Conservation (phyloP, 2,113 vertebrate genomes). For the Blennius ocellaris region DNA sequence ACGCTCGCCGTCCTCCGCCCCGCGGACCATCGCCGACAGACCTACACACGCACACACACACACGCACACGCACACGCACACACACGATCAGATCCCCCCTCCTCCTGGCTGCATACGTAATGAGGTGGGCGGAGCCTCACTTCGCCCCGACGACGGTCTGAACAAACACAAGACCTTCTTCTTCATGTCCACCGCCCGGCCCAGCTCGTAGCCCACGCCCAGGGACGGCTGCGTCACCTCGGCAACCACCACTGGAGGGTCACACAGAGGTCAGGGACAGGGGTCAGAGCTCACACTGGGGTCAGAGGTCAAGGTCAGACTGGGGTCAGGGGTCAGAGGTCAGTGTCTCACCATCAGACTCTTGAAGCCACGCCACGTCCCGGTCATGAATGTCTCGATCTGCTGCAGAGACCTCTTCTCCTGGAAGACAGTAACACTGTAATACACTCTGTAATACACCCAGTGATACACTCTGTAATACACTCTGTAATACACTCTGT, state of each 20-base stretch:
- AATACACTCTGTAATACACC: not conserved
- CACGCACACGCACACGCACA: not conserved
- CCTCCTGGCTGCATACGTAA: too few species aligned
- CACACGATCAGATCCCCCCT: not conserved
- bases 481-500: not conserved
- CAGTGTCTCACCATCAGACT: conserved; percentile 53
- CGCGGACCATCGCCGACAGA: conserved; percentile 75
- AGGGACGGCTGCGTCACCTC: conserved; percentile 75
- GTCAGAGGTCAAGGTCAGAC: not conserved
- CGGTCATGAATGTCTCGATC: conserved; percentile 60
- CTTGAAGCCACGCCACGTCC: conserved; percentile 61
- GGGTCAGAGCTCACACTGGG: not conserved
- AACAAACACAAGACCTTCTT: conserved; percentile 70
- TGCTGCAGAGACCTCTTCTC: conserved; percentile 18
- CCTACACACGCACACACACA: conserved; percentile 28
- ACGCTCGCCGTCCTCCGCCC: conserved; percentile 25
- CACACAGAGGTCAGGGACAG: conserved; percentile 22
- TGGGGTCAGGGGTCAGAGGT: too few species aligned
- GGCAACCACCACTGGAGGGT: conserved; percentile 54
- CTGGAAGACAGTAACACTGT: conserved; percentile 56
- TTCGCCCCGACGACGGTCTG: conserved; percentile 54
- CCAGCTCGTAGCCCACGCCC: conserved; percentile 73
- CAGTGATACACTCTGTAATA: too few species aligned
- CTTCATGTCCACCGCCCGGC: conserved; percentile 56
- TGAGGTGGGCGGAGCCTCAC: conserved; percentile 49